Percentiles rank a stretch among this genome's conserved stretches.
Evolutionary conservation across 2,113 vertebrate genomes (phyloP).

Genomic region (Amia ocellicauda): DNA sequence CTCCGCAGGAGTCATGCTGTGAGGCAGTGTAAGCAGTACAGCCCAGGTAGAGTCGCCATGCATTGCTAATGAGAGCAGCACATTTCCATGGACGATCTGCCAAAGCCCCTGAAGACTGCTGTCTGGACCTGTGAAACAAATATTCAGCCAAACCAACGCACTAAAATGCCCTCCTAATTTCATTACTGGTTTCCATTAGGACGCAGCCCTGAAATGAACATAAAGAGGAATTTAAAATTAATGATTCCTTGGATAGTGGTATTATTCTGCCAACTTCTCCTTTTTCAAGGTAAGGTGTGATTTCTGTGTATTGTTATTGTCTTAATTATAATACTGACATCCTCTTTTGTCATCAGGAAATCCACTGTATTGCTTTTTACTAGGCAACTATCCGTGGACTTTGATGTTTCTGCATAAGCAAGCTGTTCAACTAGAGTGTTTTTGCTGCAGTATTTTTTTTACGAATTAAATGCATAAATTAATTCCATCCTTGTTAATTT

Average conservation of each 20-base stretch:
- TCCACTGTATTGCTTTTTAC: too few species aligned
- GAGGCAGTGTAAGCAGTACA: constrained; percentile 64
- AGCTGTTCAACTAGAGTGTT: too few species aligned
- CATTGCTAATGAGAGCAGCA: constrained; percentile 65
- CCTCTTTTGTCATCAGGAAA: too few species aligned
- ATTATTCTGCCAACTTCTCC: constrained; percentile 75
- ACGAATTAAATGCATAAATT: too few species aligned
- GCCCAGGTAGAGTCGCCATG: constrained; percentile 54
- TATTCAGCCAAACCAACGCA: constrained; percentile 20
- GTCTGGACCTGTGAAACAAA: constrained; percentile 4
- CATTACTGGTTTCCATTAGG: constrained; percentile 58
- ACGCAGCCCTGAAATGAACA: constrained; percentile 86
- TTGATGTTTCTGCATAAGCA: too few species aligned
- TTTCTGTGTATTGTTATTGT: neutral
- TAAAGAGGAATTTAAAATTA: constrained; percentile 80
- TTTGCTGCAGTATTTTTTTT: too few species aligned
- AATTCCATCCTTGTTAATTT: too few species aligned
- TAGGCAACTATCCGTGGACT: too few species aligned
- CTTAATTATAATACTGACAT: too few species aligned
- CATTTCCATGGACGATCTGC: constrained; percentile 27
- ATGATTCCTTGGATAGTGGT: constrained; percentile 80
- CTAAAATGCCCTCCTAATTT: constrained; percentile 79
- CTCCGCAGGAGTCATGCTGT: constrained; percentile 38
- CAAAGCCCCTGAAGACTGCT: neutral
- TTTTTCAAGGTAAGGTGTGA: constrained; percentile 79